Evolutionary conservation across 1,140 invertebrate species (phyloP).

Genomic region (Galendromus occidentalis): DNA sequence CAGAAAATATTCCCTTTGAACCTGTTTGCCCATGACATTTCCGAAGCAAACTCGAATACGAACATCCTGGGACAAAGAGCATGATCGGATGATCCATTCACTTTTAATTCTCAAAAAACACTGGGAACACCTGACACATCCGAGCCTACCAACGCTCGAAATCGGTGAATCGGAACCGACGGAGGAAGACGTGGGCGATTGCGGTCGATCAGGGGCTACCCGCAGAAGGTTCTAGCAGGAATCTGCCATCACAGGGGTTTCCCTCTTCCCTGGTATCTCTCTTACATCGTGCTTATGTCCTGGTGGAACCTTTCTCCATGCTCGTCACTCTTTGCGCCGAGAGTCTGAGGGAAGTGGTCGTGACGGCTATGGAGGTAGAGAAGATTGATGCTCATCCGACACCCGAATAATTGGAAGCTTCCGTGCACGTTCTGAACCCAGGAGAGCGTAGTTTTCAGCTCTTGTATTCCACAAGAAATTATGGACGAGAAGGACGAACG

Average conservation of each 20-base stretch:
- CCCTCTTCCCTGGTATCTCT: conserved; percentile 19
- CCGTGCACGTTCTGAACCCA: conserved; percentile 15
- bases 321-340: conserved; percentile 20
- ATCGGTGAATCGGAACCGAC: too few species aligned
- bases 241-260: conserved; percentile 18
- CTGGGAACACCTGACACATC: too few species aligned
- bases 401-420: neutral
- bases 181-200: too few species aligned
- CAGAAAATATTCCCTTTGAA: too few species aligned
- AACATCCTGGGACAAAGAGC: too few species aligned
- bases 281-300: conserved; percentile 21
- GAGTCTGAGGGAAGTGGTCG: conserved; percentile 17
- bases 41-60: too few species aligned
- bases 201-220: too few species aligned
- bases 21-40: too few species aligned
- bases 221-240: conserved; percentile 15
- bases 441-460: conserved; percentile 12
- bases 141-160: too few species aligned
- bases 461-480: conserved; percentile 17
- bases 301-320: conserved; percentile 26
- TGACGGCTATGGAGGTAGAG: conserved; percentile 16
- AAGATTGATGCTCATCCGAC: conserved; percentile 18
- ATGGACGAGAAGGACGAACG: neutral
- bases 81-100: too few species aligned
- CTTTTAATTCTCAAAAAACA: too few species aligned